A percentile compares a stretch with the other conserved stretches of the same genome.
phyloP scores from a whole-genome alignment of 2,797 vertebrate genomes.

The Protosalanx chinensis region DNA sequence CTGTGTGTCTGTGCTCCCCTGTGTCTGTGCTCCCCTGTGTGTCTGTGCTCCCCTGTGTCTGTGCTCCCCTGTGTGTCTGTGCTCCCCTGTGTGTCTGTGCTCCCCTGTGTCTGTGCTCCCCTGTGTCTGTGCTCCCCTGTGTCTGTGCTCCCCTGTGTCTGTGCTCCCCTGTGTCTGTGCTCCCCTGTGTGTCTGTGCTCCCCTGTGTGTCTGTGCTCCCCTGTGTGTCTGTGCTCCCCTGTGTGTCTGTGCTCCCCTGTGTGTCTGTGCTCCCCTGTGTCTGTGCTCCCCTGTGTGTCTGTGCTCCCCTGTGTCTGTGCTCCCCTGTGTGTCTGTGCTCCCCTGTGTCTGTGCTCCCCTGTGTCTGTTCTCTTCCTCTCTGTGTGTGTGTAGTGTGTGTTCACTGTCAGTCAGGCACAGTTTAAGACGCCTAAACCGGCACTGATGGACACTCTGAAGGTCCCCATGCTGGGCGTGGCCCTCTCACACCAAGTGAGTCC shows the following conservation, averaged over 20 bases:
- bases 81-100: constrained; percentile 53
- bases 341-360: not conserved
- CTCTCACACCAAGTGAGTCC: constrained; percentile 92
- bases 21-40: no score
- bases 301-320: no score
- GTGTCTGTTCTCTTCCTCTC: constrained; percentile 29
- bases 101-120: no score
- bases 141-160: constrained; percentile 11
- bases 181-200: constrained; percentile 57
- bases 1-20: no score
- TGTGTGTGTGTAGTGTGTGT: constrained; percentile 83
- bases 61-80: no score
- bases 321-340: no score
- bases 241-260: no score
- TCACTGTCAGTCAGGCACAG: constrained; percentile 92
- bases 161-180: constrained; percentile 27
- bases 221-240: no score
- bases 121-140: constrained; percentile 43
- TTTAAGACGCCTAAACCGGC: constrained; percentile 91
- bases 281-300: no score
- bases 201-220: constrained; percentile 66
- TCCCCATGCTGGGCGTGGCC: constrained; percentile 88
- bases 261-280: no score
- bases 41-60: no score
- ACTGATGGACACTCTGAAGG: constrained; percentile 92